These are phyloP conservation scores for Platyrinchus mystaceus DNA, from an alignment of 2,797 vertebrate species.

Conservation along the genomic window DNA sequence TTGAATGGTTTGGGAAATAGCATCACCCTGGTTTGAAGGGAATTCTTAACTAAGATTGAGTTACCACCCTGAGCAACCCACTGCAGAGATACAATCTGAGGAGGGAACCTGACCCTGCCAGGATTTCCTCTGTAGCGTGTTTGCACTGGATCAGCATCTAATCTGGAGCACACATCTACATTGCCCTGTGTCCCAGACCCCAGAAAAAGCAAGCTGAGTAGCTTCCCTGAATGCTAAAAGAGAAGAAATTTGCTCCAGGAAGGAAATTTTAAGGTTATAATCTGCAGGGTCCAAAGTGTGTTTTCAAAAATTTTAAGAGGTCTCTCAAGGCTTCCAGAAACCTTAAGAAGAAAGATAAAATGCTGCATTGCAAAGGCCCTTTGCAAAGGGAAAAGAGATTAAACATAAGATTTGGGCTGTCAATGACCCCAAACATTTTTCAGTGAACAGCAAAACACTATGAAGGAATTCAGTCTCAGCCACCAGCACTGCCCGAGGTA, in stretches of 20 bases:
- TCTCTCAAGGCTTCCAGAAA: neutral
- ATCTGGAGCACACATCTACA: constrained; percentile 24
- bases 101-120: constrained; percentile 25
- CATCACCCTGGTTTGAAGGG: constrained; percentile 4
- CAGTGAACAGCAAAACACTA: neutral
- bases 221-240: neutral
- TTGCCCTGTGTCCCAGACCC: neutral
- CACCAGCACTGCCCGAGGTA: rapidly evolving
- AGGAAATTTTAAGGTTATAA: neutral
- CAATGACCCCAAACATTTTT: neutral
- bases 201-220: neutral
- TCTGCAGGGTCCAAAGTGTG: neutral
- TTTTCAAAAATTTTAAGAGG: neutral
- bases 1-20: constrained; percentile 32
- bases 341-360: neutral
- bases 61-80: neutral
- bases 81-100: constrained; percentile 50
- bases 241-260: constrained; percentile 9
- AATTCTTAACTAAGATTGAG: constrained; percentile 22
- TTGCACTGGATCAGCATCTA: constrained; percentile 39
- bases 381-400: neutral
- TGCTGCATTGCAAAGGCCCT: neutral
- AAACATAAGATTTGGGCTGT: neutral
- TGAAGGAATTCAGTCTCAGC: neutral
- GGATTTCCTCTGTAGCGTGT: constrained; percentile 53